A percentile compares a stretch with the other conserved stretches of the same genome.
Conservation (phyloP, 2,113 vertebrate genomes). For the Bubalus kerabau region DNA sequence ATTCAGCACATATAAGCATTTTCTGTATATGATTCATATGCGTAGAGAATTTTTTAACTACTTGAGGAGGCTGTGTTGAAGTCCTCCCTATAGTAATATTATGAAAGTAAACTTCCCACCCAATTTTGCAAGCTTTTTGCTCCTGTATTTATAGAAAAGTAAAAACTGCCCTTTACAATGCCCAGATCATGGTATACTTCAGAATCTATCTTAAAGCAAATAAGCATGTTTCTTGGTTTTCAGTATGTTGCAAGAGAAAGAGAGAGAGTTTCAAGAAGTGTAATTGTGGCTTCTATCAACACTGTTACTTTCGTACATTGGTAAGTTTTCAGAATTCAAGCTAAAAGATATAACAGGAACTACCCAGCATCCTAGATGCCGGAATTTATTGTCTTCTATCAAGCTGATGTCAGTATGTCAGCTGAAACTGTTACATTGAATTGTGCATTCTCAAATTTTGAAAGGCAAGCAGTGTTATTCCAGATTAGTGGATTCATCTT, state of each 20-base stretch:
- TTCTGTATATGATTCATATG: neutral
- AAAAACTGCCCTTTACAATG: neutral
- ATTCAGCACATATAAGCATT: neutral
- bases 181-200: neutral
- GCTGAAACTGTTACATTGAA: neutral
- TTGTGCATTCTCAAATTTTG: neutral
- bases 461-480: neutral
- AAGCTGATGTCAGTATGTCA: neutral
- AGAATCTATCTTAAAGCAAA: slow-evolving; percentile 35
- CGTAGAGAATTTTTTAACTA: neutral
- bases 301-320: slow-evolving; percentile 82
- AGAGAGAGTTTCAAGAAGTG: slow-evolving; percentile 84
- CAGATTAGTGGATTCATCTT: neutral
- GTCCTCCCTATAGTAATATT: neutral
- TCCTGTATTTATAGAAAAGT: neutral
- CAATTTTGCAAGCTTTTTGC: neutral
- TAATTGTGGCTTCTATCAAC: slow-evolving; percentile 81
- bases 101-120: neutral
- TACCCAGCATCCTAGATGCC: neutral
- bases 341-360: neutral
- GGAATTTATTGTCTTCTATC: neutral
- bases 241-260: slow-evolving; percentile 85
- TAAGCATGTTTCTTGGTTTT: slow-evolving; percentile 53
- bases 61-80: neutral
- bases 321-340: slow-evolving; percentile 75